Evolutionary conservation across 2,113 vertebrate species (phyloP).

Genomic region (Psittacara wagleri): DNA sequence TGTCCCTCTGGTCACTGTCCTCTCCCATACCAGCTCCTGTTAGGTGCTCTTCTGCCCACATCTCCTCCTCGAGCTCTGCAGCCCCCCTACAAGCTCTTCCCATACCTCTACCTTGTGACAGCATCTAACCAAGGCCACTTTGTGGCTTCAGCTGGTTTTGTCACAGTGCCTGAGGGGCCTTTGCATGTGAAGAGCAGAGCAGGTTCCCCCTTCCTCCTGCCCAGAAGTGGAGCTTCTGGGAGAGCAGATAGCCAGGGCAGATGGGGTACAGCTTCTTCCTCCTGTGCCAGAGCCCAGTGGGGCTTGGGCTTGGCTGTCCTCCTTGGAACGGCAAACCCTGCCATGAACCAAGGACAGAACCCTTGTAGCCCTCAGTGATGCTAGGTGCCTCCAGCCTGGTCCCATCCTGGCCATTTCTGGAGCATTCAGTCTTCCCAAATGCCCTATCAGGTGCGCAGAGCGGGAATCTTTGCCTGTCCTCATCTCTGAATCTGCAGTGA

Average conservation of each 20-base stretch:
- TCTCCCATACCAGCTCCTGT: not conserved
- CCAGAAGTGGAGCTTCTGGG: not conserved
- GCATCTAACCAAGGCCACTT: not conserved
- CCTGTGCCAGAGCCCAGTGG: not conserved
- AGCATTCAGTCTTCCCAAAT: accelerated
- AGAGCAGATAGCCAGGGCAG: not conserved
- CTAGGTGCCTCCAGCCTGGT: accelerated
- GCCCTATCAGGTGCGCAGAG: not conserved
- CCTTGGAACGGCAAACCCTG: not conserved
- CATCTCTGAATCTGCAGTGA: not conserved
- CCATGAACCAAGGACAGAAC: not conserved
- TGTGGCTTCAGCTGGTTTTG: not conserved
- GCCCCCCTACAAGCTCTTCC: not conserved
- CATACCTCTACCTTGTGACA: not conserved
- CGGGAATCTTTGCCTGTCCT: not conserved
- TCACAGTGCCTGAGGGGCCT: not conserved
- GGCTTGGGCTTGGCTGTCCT: not conserved
- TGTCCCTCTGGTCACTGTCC: accelerated
- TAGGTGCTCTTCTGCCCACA: not conserved
- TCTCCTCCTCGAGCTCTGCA: not conserved
- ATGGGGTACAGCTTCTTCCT: not conserved
- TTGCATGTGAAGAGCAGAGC: not conserved
- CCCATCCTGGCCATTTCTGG: not conserved
- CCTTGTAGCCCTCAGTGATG: not conserved
- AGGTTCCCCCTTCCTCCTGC: not conserved